Percentiles rank a stretch among this genome's conserved stretches.
Evolutionary conservation across 1,140 invertebrate genomes (phyloP).

Genomic region (Drosophila kohkoa): DNA sequence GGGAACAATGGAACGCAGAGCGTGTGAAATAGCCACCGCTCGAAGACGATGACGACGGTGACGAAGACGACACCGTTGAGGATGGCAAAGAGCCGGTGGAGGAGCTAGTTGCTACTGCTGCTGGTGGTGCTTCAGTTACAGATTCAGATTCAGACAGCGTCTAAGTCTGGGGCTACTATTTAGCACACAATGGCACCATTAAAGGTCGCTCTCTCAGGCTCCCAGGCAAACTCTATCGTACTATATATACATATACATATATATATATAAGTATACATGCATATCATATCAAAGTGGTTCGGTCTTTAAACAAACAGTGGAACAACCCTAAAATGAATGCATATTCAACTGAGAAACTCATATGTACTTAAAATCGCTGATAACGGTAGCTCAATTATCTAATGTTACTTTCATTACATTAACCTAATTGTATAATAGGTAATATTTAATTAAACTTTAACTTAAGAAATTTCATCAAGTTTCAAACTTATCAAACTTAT

Average conservation of each 20-base stretch:
- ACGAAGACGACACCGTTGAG: constrained; percentile 24
- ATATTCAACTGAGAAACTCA: not conserved
- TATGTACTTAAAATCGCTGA: not conserved
- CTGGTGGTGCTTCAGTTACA: constrained; percentile 45
- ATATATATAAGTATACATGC: constrained; percentile 13
- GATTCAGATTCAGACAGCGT: constrained; percentile 38
- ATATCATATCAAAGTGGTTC: constrained; percentile 21
- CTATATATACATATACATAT: constrained; percentile 20
- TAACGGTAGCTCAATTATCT: no score
- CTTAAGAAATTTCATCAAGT: no score
- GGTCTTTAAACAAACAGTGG: not conserved
- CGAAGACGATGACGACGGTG: constrained; percentile 23
- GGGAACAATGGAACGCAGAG: constrained; percentile 73
- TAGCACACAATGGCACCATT: constrained; percentile 81
- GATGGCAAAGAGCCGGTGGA: constrained; percentile 19
- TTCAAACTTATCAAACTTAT: no score
- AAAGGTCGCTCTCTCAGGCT: constrained; percentile 66
- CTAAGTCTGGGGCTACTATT: constrained; percentile 52
- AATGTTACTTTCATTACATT: no score
- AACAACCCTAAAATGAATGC: not conserved
- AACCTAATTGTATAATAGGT: no score
- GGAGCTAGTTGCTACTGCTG: constrained; percentile 28
- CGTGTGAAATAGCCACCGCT: constrained; percentile 70
- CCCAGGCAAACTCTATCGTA: constrained; percentile 44
- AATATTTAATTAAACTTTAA: no score